Conservation (phyloP, 2,113 vertebrate genomes). For the Anser brachyrhynchus region DNA sequence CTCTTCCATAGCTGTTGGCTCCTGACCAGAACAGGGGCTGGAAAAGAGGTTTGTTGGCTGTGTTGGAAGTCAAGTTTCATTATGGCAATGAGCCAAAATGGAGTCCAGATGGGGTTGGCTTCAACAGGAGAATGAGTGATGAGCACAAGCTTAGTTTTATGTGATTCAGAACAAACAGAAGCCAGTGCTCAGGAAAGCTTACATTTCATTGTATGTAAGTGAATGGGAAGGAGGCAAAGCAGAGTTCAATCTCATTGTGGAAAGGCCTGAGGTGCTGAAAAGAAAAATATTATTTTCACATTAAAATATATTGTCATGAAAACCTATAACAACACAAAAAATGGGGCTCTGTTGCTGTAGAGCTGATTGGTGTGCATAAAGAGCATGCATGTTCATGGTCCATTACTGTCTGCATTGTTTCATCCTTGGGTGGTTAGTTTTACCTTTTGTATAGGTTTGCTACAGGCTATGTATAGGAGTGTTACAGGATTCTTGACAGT, state of each 20-base stretch:
- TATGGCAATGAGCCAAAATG: not conserved
- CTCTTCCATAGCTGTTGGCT: not conserved
- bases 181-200: not conserved
- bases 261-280: not conserved
- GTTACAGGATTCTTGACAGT: not conserved
- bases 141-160: not conserved
- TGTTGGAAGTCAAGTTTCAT: not conserved
- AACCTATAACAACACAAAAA: not conserved
- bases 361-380: not conserved
- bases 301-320: not conserved
- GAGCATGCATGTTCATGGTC: rapidly evolving
- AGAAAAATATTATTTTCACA: not conserved
- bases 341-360: not conserved
- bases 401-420: not conserved
- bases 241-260: not conserved
- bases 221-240: not conserved
- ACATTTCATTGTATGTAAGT: not conserved
- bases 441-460: not conserved
- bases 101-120: not conserved
- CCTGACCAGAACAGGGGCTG: not conserved
- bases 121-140: not conserved
- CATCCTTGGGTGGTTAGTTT: not conserved
- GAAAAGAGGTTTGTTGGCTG: not conserved
- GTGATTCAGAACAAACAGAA: not conserved
- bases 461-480: not conserved